Evolutionary conservation across 2,797 vertebrate genomes (phyloP).

Genomic region (Hirundo rustica): DNA sequence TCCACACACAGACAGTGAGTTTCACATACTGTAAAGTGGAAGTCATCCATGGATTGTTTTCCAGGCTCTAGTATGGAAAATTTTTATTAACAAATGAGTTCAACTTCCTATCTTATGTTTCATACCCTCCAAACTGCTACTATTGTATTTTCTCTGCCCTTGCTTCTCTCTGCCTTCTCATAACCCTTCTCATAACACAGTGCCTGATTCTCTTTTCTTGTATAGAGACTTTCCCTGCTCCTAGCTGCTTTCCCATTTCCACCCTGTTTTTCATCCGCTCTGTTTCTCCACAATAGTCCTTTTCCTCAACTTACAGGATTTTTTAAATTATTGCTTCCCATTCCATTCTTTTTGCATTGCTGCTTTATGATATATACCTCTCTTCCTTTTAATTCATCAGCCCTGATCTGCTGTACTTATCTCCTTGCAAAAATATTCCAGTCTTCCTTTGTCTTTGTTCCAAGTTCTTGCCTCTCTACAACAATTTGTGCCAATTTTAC

Average conservation of each 20-base stretch:
- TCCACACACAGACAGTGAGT: background rate
- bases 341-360: background rate
- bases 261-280: background rate
- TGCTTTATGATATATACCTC: background rate
- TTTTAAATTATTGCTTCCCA: background rate
- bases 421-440: background rate
- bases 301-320: background rate
- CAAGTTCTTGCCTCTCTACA: background rate
- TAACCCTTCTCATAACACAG: background rate
- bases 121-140: background rate
- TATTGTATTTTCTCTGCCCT: background rate
- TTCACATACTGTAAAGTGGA: background rate
- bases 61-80: background rate
- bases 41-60: background rate
- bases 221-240: background rate
- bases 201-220: background rate
- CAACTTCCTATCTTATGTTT: background rate
- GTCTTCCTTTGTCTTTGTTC: background rate
- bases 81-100: background rate
- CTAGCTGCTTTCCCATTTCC: background rate
- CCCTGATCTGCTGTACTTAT: background rate
- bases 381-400: background rate
- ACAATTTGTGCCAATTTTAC: background rate
- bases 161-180: background rate
- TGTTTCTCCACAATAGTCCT: background rate